Percentiles rank a stretch among this genome's conserved stretches.
Conservation (phyloP, 2,113 vertebrate genomes). For the Fulmarus glacialis region DNA sequence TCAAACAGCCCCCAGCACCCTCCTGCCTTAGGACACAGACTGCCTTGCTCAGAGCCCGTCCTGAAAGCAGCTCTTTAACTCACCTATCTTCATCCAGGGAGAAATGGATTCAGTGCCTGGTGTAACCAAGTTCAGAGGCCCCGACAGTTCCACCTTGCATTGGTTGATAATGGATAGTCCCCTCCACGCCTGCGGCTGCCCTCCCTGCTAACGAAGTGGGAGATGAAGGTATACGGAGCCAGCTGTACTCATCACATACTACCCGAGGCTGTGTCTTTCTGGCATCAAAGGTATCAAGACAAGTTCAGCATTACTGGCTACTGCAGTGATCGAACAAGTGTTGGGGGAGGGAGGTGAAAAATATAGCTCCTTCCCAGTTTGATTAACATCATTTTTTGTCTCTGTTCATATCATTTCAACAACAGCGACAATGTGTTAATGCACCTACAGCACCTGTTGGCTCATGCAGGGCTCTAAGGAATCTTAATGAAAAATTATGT, state of each 20-base stretch:
- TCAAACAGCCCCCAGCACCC: background rate
- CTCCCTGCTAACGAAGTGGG: background rate
- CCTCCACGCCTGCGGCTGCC: background rate
- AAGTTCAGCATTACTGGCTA: background rate
- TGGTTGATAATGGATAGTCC: background rate
- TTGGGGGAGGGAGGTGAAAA: background rate
- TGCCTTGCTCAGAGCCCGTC: background rate
- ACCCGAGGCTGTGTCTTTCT: background rate
- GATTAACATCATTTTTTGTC: background rate
- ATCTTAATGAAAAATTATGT: background rate
- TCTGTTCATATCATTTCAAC: background rate
- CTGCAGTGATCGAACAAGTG: background rate
- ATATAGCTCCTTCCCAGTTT: background rate
- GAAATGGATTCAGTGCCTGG: background rate
- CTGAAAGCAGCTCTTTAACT: background rate
- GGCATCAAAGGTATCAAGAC: background rate
- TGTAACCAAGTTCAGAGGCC: background rate
- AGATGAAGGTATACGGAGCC: background rate
- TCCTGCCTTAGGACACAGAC: background rate
- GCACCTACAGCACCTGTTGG: background rate
- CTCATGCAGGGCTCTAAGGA: background rate
- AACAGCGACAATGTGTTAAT: fast-evolving
- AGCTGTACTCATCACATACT: background rate
- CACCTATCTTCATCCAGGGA: background rate
- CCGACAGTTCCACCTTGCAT: background rate